Base-by-base conservation (phyloP, 2,797 vertebrate genomes). In the Nothura maculosa region DNA sequence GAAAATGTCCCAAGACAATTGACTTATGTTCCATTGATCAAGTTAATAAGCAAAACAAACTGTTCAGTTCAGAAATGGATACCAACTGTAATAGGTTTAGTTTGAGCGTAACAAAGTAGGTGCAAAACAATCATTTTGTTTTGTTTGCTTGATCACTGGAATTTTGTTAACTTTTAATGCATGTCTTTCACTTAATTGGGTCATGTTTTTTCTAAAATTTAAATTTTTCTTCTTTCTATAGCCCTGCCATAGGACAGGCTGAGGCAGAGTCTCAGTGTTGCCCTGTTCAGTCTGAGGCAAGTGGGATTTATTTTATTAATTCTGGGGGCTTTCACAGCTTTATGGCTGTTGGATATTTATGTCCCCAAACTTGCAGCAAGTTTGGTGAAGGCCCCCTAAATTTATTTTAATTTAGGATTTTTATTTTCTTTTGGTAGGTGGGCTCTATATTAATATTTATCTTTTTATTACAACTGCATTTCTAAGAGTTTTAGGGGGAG, bases 331-430 rank as follows among this genome's bases (percentile, higher is more conserved):
- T 98, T 99, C 99, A 99, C 99, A 99, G 99, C 98, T 98, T 97
- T 96, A 97, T 96, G 90, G 98, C 99, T 99, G 99, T 99, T 99
- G 99, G 99, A 99, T 98, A 97, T 97, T 97, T 97, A 86, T 98
- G 98, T 99, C 99, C 99, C 99, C 99, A 99, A 99, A 99, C 99
- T 99, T 99, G 98, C 91, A 99, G 98, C 99, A 99, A 99, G 99
- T 99, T 99, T 99, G 99, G 99, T 99, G 99, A 99, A 99, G 98
- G 98, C 96, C 98, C 98, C 98, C 98, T 99, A 98, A 74, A 97
- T 98, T 98, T 98, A 98, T 97, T 98, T 98, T 98, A 98, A 98
- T 92, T 96, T 97, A 98, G 98, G 98, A 95, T 98, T 98, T 98
- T 98, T 97, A 96, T 97, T 97, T 87, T 97, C 96, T 97, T 98